Evolutionary conservation across 2,113 vertebrate genomes (phyloP).

Genomic region (Boulengeromyrus knoepffleri): DNA sequence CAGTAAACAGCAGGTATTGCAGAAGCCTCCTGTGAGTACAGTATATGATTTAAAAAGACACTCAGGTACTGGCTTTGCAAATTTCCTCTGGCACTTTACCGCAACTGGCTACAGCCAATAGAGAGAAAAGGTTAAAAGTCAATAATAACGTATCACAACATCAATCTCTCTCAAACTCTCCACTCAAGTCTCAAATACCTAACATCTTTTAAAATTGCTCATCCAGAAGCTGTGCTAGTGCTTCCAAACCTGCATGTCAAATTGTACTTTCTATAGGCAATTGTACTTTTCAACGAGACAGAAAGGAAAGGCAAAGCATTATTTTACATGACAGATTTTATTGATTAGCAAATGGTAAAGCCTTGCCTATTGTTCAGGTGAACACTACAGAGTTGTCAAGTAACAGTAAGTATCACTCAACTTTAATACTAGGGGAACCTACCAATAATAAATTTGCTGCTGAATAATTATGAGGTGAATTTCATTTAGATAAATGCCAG

Average conservation of each 20-base stretch:
- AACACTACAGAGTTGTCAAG: not conserved
- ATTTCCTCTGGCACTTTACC: slow-evolving; percentile 55
- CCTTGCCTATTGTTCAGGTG: not conserved
- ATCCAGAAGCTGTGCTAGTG: slow-evolving; percentile 43
- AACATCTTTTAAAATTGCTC: slow-evolving; percentile 47
- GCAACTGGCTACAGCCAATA: slow-evolving; percentile 40
- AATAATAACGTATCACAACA: slow-evolving; percentile 69
- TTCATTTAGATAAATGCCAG: not conserved
- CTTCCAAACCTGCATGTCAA: slow-evolving; percentile 7
- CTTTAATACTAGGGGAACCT: not conserved
- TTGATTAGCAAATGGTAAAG: not conserved
- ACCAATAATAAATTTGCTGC: not conserved
- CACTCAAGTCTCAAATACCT: slow-evolving; percentile 54
- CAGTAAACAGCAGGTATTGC: slow-evolving; percentile 46
- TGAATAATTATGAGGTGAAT: not conserved
- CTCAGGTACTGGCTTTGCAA: slow-evolving; percentile 51
- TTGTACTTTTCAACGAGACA: not conserved
- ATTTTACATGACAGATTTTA: not conserved
- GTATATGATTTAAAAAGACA: slow-evolving; percentile 52
- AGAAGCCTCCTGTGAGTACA: slow-evolving; percentile 34
- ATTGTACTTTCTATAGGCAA: slow-evolving; percentile 6
- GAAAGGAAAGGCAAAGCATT: not conserved
- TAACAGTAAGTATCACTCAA: not conserved
- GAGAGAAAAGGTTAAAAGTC: slow-evolving; percentile 53
- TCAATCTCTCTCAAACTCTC: slow-evolving; percentile 51